phyloP scores from a whole-genome alignment of 2,888 invertebrate genomes.

The Caenorhabditis sp. region DNA sequence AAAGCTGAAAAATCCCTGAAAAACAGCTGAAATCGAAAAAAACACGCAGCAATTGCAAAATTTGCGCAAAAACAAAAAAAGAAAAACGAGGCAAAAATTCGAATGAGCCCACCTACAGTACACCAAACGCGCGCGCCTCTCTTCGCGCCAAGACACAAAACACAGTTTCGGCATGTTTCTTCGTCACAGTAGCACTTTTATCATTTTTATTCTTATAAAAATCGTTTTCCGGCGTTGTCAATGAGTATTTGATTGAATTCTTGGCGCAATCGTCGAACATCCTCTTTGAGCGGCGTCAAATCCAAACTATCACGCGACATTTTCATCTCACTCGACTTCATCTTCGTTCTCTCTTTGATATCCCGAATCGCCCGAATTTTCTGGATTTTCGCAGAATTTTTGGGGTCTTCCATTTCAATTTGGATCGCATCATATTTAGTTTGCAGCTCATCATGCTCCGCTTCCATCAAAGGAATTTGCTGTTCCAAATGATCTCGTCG shows the following conservation, averaged over 20 bases:
- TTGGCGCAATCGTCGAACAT: slow-evolving; percentile 40
- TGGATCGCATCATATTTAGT: neutral
- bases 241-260: slow-evolving; percentile 31
- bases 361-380: slow-evolving; percentile 3
- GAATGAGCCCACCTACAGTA: neutral
- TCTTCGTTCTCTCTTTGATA: slow-evolving; percentile 30
- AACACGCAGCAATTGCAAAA: slow-evolving; percentile 4
- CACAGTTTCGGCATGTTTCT: neutral
- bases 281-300: slow-evolving; percentile 46
- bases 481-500: slow-evolving; percentile 22
- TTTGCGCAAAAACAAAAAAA: neutral
- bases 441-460: neutral
- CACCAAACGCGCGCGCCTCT: neutral
- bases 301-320: slow-evolving; percentile 46
- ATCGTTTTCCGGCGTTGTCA: slow-evolving; percentile 4
- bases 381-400: slow-evolving; percentile 9
- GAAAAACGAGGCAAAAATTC: neutral
- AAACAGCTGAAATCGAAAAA: neutral
- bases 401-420: slow-evolving; percentile 16
- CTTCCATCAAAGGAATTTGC: slow-evolving; percentile 13
- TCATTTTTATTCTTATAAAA: neutral
- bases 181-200: neutral
- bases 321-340: slow-evolving; percentile 22
- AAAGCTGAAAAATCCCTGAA: no score
- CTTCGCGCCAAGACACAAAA: neutral